phyloP scores from a whole-genome alignment of 2,797 vertebrate species.

The Poliocrania exsul region DNA sequence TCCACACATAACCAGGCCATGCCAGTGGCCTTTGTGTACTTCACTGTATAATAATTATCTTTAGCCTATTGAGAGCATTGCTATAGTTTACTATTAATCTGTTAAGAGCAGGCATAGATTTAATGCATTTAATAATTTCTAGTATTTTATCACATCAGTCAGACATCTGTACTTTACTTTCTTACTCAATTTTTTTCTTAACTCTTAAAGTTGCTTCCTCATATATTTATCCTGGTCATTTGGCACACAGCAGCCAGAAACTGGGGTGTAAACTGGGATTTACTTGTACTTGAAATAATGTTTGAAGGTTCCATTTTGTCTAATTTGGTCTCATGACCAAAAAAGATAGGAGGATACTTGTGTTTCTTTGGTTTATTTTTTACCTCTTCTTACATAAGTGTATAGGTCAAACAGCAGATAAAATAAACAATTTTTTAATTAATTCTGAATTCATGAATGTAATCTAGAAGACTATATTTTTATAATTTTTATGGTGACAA shows the following conservation, averaged over 20 bases:
- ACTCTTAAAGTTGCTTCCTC: neutral
- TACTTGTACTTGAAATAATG: neutral
- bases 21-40: neutral
- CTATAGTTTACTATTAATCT: neutral
- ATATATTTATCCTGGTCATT: neutral
- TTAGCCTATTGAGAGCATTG: neutral
- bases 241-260: neutral
- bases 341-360: neutral
- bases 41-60: neutral
- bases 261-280: neutral
- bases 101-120: neutral
- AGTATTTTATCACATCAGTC: neutral
- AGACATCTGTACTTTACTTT: neutral
- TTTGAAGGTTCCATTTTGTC: neutral
- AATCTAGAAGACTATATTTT: neutral
- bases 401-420: neutral
- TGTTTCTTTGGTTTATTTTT: neutral
- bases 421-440: neutral
- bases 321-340: neutral
- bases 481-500: neutral
- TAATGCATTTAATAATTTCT: neutral
- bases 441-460: neutral
- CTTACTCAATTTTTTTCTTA: neutral
- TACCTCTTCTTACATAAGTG: neutral
- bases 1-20: neutral